phyloP scores from a whole-genome alignment of 2,113 vertebrate species.

The Cichladusa arquata region DNA sequence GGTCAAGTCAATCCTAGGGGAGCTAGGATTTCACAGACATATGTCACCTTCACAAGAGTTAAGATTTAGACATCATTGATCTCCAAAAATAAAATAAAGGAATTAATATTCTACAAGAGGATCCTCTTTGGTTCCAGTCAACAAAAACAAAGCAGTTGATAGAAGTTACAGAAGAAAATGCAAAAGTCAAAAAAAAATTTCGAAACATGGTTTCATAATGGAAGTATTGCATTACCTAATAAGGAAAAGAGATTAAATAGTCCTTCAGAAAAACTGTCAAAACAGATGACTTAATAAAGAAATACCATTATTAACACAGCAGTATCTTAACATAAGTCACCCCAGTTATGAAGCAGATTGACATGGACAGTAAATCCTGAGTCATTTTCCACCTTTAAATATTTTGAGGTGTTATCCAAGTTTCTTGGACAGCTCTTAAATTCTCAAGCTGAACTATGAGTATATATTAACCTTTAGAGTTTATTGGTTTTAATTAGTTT shows the following conservation, averaged over 20 bases:
- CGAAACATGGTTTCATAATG: not conserved
- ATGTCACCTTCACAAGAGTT: too few relatives aligned
- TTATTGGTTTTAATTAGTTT: not conserved
- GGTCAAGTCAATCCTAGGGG: not conserved
- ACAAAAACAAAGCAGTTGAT: not conserved
- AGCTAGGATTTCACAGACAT: not conserved
- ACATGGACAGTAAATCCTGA: not conserved
- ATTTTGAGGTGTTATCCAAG: not conserved
- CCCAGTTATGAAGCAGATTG: not conserved
- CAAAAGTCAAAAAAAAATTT: not conserved
- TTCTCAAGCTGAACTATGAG: not conserved
- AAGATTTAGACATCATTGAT: not conserved
- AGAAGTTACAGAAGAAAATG: not conserved
- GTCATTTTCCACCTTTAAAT: not conserved
- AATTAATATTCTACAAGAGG: fast-evolving
- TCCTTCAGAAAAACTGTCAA: not conserved
- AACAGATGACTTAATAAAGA: not conserved
- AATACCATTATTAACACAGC: not conserved
- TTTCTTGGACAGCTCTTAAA: not conserved
- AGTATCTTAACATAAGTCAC: not conserved
- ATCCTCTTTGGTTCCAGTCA: not conserved
- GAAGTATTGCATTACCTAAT: not conserved
- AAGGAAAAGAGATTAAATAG: not conserved
- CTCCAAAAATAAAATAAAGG: not conserved
- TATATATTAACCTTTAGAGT: not conserved